Evolutionary conservation across 1,140 invertebrate species (phyloP), one percentile per base, ranked within the genome.

Genomic region (Diorhabda carinulata): DNA sequence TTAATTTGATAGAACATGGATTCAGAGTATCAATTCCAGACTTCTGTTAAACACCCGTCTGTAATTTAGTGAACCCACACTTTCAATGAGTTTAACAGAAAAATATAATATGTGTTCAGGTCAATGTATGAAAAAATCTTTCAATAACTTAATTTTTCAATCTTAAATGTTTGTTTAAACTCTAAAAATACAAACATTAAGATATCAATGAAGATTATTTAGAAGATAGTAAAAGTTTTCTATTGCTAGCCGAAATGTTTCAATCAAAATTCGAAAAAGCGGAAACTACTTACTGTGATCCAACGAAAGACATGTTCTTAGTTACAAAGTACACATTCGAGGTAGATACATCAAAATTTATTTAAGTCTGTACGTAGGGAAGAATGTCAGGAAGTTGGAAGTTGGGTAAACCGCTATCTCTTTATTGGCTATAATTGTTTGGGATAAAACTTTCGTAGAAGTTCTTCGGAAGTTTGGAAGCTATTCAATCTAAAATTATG

Each of bases 371-470:
- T 44, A 63, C 44, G 42, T n/a, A 45, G 44, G 61, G 61, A 63
- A 44, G 63, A 41, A 64, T 52, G 63, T 56, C 63, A 56, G 63
- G 47, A 63, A 69, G 62, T 57, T 58, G 68, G 57, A 60, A 69
- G 68, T 69, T 69, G 25, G 56, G 61, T n/a, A 57, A 66, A 43
- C 61, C 65, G 44, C 41, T 61, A 70, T 43, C 64, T 66, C 69
- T 56, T 66, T 66, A 70, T 70, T 70, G 69, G 56, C 59, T 44
- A 66, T 70, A 70, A 70, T 70, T 70, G 64, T 66, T 66, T 60
- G 58, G 69, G 44, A 52, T 25, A 56, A 70, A 70, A 70, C 64
- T 70, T 69, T 41, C 40, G 8, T 6, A 44, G 43, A 63, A 70
- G 25, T 70, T 70, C 10, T 25, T 42, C 9, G 44, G 25, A 70